A percentile compares a stretch with the other conserved stretches of the same genome.
These are phyloP conservation scores for Trichogramma dendrolimi DNA, from an alignment of 2,888 invertebrate species.

Conservation along the genomic window DNA sequence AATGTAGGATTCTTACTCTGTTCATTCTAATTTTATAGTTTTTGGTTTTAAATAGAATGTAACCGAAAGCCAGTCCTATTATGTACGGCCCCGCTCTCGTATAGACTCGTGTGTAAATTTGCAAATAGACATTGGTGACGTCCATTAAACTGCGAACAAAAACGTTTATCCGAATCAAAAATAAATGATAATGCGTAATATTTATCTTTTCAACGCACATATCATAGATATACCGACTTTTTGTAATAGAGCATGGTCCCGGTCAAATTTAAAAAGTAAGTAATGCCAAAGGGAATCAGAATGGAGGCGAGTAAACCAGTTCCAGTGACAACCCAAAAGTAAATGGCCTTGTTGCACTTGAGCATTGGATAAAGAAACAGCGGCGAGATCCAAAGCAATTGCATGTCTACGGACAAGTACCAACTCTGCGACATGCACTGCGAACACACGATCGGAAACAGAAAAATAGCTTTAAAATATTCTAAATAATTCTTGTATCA, in stretches of 20 bases:
- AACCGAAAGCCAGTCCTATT: conserved; percentile 46
- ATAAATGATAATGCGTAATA: too few relatives aligned
- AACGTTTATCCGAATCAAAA: too few relatives aligned
- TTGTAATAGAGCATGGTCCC: conserved; percentile 47
- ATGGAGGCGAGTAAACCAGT: conserved; percentile 37
- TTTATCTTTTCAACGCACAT: too few relatives aligned
- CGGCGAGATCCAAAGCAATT: conserved; percentile 45
- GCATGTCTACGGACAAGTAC: conserved; percentile 53
- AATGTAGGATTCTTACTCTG: conserved; percentile 14
- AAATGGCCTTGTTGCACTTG: conserved; percentile 31
- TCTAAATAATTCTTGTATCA: background rate
- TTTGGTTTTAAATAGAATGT: conserved; percentile 36
- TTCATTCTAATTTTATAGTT: conserved; percentile 30
- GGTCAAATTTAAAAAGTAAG: conserved; percentile 36
- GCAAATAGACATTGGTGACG: conserved; percentile 36
- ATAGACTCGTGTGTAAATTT: conserved; percentile 42
- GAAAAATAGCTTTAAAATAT: background rate
- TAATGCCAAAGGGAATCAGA: conserved; percentile 39
- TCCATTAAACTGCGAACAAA: conserved; percentile 31
- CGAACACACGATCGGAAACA: conserved; percentile 28
- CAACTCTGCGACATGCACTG: conserved; percentile 59
- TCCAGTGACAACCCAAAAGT: conserved; percentile 34
- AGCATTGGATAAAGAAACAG: conserved; percentile 45
- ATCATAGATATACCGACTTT: conserved; percentile 35
- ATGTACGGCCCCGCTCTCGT: conserved; percentile 46